Base-by-base conservation (phyloP, 2,113 vertebrate species). In the Anolis sagrei region DNA sequence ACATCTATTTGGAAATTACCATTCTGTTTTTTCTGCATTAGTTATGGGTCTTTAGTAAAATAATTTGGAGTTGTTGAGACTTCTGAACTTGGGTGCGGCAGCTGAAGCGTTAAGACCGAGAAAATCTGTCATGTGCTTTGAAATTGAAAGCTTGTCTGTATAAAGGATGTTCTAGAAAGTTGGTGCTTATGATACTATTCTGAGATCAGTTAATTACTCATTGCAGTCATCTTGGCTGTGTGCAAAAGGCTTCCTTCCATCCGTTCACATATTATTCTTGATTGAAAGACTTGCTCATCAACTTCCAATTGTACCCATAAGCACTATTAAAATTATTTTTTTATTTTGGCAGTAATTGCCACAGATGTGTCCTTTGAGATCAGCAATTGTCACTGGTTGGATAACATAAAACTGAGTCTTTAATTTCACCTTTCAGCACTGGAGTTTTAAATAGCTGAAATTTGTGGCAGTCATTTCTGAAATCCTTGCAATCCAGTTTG, bases 1-100 rank as follows among this genome's bases (percentile, higher is more conserved):
- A 95, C 90, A 97, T 99, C 85, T 99, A 99, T 94, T 95, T 99
- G 95, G 98, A 99, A 93, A 96, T 99, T 81, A 96, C 99, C 94
- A 99, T 99, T 95, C 92, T 99, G 83, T 96, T 99, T 85, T 92
- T 99, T 77, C 95, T 99, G 78, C 96, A 96, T 54, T 82, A 99
- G 89, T 95, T 99, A 27, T 97, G 98, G 88, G 96, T 97, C 10
- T 93, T 98, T 93, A 98, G 98, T 96, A 98, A 98, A 93, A 98
- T 99, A 96, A 94, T 79, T 85, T 54, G 81, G 88, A 85, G n/a
- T 81, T 66, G 39, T 73, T 36, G 23, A 75, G 48, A 80, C 29
- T 62, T 75, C 23, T 62, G 23, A 81, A 29, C 81, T 48, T 72
- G 83, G 89, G 62, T 76, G 29, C 39, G 62, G 61, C 0, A 0